Percentiles rank a stretch among this genome's conserved stretches.
These are phyloP conservation scores for Xylocopa sonorina DNA, from an alignment of 1,140 invertebrate species.

Conservation along the genomic window DNA sequence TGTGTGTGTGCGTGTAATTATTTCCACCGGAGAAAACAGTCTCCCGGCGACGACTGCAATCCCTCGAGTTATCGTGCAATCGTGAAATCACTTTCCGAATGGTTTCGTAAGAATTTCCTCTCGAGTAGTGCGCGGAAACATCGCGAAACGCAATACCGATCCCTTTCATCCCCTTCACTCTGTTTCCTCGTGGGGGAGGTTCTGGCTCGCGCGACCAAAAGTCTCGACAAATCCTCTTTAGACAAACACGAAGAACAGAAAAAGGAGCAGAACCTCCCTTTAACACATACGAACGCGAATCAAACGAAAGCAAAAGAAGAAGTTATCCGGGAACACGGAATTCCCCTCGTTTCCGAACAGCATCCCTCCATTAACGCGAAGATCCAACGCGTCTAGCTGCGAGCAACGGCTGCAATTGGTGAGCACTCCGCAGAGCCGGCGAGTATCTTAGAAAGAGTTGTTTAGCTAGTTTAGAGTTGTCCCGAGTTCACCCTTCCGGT, in stretches of 20 bases:
- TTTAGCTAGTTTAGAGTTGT: constrained; percentile 50
- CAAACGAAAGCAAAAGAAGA: too few relatives aligned
- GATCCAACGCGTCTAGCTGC: background rate
- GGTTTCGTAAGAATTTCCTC: background rate
- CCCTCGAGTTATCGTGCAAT: too few relatives aligned
- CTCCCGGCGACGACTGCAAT: background rate
- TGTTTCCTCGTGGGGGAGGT: too few relatives aligned
- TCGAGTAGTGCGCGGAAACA: background rate
- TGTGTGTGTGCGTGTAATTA: constrained; percentile 9
- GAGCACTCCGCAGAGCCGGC: constrained; percentile 35
- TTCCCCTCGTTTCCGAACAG: constrained; percentile 5
- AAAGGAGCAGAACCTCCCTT: too few relatives aligned
- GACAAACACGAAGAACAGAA: background rate
- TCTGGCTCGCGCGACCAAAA: too few relatives aligned
- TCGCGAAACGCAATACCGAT: too few relatives aligned
- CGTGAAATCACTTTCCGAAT: too few relatives aligned
- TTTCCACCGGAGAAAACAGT: background rate
- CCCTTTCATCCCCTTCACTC: background rate
- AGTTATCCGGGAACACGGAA: too few relatives aligned
- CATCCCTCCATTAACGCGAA: background rate
- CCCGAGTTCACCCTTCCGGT: constrained; percentile 1
- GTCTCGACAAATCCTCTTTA: too few relatives aligned
- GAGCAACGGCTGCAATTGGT: constrained; percentile 18
- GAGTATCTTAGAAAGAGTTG: constrained; percentile 48
- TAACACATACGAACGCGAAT: too few relatives aligned